Evolutionary conservation across 1,140 invertebrate species (phyloP), one percentile per base, ranked within the genome.

Genomic region (Drusus annulatus): DNA sequence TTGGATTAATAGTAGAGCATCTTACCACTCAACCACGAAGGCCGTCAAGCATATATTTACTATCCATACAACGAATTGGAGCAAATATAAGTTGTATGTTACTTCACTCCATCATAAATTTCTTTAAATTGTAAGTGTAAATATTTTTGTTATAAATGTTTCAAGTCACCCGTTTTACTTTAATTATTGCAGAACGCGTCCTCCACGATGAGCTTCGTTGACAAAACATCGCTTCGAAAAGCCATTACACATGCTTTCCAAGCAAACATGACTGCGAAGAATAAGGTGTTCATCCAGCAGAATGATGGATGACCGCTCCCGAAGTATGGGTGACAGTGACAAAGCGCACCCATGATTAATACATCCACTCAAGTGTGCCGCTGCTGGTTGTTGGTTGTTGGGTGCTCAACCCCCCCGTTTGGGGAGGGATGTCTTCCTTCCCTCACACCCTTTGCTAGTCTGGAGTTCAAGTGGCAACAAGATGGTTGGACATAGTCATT

Each of bases 311-410:
- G 68, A 52, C 68, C 68, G n/a, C 25, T 23, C 19, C 16, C 68
- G 45, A 28, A 71, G 68, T 71, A 71, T 71, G 68, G n/a, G 68
- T 71, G 68, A 71, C 68, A 71, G 68, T 71, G 68, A 71, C 68
- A 71, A 71, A 71, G 68, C 68, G 68, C 68, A 50, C 21, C 68
- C 25, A 50, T 71, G 68, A 71, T 71, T 71, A 71, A 71, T 71
- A 71, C 68, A 52, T 71, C 68, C 68, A 71, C 50, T 52, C 68
- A 52, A 71, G 68, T 71, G 21, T 50, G 36, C 31, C 17, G 45
- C 62, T 23, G 19, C 17, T 23, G 16, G 62, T 23, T 23, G 15
- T 23, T 25, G 8, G 36, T 13, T 28, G 25, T 5, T 28, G 36
- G 36, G 10, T 1, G 8, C 36, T 13, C 36, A 13, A 2, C 58